Base-by-base conservation (phyloP, 2,113 vertebrate species). In the Poeciliopsis prolifica region DNA sequence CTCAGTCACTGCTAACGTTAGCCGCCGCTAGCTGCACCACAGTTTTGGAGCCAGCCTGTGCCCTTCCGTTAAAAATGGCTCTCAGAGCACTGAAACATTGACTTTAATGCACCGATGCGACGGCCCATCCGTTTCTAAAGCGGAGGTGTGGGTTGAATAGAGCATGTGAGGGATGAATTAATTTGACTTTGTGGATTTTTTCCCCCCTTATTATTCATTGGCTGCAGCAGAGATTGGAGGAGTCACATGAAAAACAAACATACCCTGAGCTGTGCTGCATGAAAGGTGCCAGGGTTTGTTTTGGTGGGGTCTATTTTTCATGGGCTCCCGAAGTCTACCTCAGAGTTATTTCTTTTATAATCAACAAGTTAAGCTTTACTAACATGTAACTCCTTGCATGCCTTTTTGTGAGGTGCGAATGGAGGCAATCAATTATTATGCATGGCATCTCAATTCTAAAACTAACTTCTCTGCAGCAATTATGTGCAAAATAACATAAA, bases 341-440 rank as follows among this genome's bases (percentile, higher is more conserved):
- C 0, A 51, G 31, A 3, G 24, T 22, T 6, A 33, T 28, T 48
- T 42, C 1, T 10, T 22, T 70, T n/a, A 19, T 68, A 40, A 68
- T 44, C 58, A 40, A 37, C 62, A 3, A 72, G 22, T 42, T 67
- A 8, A 65, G 65, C 62, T 78, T 74, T 35, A 85, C 78, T 88
- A 80, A 78, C 76, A 15, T 85, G 79, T 82, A 33, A 79, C 81
- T 44, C 72, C 62, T 35, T 79, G 85, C 78, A 69, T 85, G 83
- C 40, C 61, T 80, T 79, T 42, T 61, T 33, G 22, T 51, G 19
- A 67, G 61, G 2, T 60, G 65, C 37, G 51, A 61, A 31, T 72
- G 67, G 77, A 37, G 64, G 67, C 28, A 75, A 37, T 48, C 31
- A 48, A 61, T 66, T 61, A 44, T 61, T 71, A 33, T 81, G 80